Base-by-base conservation (phyloP, 1,140 invertebrate genomes). In the Diorhabda elongata region DNA sequence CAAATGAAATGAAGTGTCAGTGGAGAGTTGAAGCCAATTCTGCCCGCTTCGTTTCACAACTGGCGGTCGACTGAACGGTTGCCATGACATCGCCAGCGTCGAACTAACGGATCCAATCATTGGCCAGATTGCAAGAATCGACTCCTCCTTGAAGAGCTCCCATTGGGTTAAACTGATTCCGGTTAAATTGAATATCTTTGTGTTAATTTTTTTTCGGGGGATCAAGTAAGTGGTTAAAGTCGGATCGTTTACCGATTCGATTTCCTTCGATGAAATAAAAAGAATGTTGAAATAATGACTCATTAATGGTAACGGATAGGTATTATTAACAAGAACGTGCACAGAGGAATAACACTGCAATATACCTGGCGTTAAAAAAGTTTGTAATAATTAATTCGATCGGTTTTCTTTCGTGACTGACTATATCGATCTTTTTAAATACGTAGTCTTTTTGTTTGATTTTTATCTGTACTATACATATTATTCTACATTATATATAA, bases 101-200 rank as follows among this genome's bases (percentile, higher is more conserved):
- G 73, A 76, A 75, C 77, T 75, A 73, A 58, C 69, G 61, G 58
- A 68, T 61, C 73, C 77, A 77, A 80, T 79, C 75, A 76, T 78
- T 76, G 77, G 77, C 72, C 78, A 77, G 78, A 78, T 78, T 78
- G 73, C 62, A 56, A 71, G 47, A 60, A 60, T 42, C 66, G 67
- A 75, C 75, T 69, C 71, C 78, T 69, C 79, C 79, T 68, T 69
- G 60, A 66, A 71, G 70, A 77, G 77, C 79, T 71, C 76, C 79
- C 76, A 80, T 80, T 79, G 79, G 79, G 76, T 79, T 78, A 80
- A 78, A 80, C 76, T 79, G 79, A 80, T 80, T 80, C 75, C 64
- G 62, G 71, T 74, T 75, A 80, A 80, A 81, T 81, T 81, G 80
- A 80, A 77, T 81, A 79, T 77, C 80, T 79, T 78, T 79, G 77